Conservation (phyloP, 2,888 invertebrate species). For the Stramonita haemastoma region DNA sequence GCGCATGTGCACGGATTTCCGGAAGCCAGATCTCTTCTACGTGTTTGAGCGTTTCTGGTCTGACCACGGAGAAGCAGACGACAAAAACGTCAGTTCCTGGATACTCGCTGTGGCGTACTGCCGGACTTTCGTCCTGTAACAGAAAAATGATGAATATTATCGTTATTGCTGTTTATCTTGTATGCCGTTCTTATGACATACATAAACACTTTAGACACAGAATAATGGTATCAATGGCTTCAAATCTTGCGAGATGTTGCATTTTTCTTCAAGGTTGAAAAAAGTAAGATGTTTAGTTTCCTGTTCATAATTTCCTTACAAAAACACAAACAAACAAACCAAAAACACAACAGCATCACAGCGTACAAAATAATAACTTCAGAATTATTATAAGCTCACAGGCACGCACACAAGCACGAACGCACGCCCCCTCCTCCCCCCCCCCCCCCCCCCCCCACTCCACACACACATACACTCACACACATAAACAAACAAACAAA, state of each 20-base stretch:
- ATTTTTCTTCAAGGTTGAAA: no score
- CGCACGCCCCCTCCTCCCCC: neutral
- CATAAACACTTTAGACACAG: neutral
- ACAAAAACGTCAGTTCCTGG: slow-evolving; percentile 65
- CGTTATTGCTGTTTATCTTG: neutral
- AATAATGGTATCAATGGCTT: neutral
- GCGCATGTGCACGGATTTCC: slow-evolving; percentile 58
- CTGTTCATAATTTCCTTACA: no score
- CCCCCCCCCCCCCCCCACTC: no score
- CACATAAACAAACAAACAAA: no score
- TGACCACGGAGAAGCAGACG: slow-evolving; percentile 67
- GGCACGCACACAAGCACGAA: no score
- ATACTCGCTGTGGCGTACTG: slow-evolving; percentile 55
- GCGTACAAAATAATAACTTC: no score
- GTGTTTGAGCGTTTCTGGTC: slow-evolving; percentile 60
- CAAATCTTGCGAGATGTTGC: no score
- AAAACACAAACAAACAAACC: no score
- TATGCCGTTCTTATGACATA: neutral
- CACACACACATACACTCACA: no score
- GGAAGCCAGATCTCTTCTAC: slow-evolving; percentile 65
- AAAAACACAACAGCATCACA: no score
- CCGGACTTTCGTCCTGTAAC: slow-evolving; percentile 59
- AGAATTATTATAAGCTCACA: no score
- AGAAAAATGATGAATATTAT: neutral
- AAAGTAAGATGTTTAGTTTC: no score